Conservation (phyloP, 1,140 invertebrate genomes). For the Hyphantria cunea region DNA sequence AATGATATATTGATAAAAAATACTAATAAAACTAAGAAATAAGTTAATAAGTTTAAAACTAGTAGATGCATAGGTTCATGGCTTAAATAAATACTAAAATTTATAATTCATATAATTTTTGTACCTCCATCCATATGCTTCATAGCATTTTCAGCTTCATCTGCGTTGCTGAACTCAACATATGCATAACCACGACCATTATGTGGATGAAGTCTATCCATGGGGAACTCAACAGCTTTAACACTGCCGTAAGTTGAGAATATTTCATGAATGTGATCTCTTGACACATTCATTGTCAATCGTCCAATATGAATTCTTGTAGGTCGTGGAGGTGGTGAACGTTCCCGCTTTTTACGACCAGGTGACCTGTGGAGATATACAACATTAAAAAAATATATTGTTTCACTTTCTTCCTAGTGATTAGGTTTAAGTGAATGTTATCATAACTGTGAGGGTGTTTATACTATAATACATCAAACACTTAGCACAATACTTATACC, state of each 20-base stretch:
- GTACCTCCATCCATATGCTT: slow-evolving; percentile 99
- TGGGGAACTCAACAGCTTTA: slow-evolving; percentile 94
- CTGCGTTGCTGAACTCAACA: slow-evolving; percentile 95
- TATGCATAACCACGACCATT: slow-evolving; percentile 96
- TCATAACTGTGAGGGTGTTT: too few species aligned
- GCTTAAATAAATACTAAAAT: neutral
- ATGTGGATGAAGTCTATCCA: slow-evolving; percentile 92
- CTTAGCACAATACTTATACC: too few species aligned
- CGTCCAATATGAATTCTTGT: slow-evolving; percentile 96
- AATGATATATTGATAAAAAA: too few species aligned
- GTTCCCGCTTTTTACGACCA: slow-evolving; percentile 83
- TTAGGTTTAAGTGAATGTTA: too few species aligned
- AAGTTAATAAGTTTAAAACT: too few species aligned
- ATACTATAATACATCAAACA: too few species aligned
- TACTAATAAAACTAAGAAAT: too few species aligned
- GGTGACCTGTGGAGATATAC: slow-evolving; percentile 50
- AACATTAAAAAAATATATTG: too few species aligned
- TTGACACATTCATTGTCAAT: slow-evolving; percentile 95
- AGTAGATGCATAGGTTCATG: too few species aligned
- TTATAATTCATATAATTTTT: neutral
- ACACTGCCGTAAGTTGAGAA: slow-evolving; percentile 96
- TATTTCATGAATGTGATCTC: slow-evolving; percentile 97
- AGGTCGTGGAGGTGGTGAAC: slow-evolving; percentile 92
- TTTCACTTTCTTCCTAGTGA: too few species aligned
- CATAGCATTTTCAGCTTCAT: slow-evolving; percentile 98